phyloP scores from a whole-genome alignment of 1,140 invertebrate genomes.

The Drosophila seguyi region DNA sequence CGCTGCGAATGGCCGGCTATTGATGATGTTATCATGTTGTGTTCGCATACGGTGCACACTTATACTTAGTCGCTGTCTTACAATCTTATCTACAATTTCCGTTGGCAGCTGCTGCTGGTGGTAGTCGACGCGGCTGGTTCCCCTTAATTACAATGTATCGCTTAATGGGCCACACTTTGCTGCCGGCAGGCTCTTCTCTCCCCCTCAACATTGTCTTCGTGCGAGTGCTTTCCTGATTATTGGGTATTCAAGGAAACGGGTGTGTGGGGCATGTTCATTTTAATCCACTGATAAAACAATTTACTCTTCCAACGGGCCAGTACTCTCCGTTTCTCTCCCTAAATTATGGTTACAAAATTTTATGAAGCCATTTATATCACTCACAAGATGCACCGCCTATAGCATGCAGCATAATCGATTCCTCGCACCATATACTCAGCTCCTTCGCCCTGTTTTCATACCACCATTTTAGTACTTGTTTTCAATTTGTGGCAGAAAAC shows the following conservation, averaged over 20 bases:
- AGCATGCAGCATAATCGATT: slow-evolving; percentile 63
- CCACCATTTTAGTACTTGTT: slow-evolving; percentile 60
- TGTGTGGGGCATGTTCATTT: slow-evolving; percentile 15
- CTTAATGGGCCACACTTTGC: slow-evolving; percentile 72
- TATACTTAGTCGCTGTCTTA: slow-evolving; percentile 52
- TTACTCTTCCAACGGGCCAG: slow-evolving; percentile 45
- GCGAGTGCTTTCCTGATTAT: slow-evolving; percentile 41
- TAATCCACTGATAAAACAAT: slow-evolving; percentile 78
- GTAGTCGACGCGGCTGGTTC: slow-evolving; percentile 42
- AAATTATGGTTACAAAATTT: slow-evolving; percentile 82
- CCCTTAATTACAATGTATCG: slow-evolving; percentile 75
- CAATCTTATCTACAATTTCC: slow-evolving; percentile 79
- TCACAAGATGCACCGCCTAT: slow-evolving; percentile 51
- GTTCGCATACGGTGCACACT: slow-evolving; percentile 48
- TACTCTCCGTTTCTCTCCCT: slow-evolving; percentile 2
- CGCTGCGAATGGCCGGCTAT: slow-evolving; percentile 51
- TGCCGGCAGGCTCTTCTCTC: slow-evolving; percentile 43
- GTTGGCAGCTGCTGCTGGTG: slow-evolving; percentile 68
- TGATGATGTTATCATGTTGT: slow-evolving; percentile 77
- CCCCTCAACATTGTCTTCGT: slow-evolving; percentile 25
- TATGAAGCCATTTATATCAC: slow-evolving; percentile 83
- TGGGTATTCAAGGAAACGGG: slow-evolving; percentile 21
- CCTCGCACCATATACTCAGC: slow-evolving; percentile 24
- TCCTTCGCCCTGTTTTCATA: slow-evolving; percentile 19
- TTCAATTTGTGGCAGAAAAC: slow-evolving; percentile 61